Evolutionary conservation across 1,140 invertebrate species (phyloP).

Genomic region (Magallana ariakensis): DNA sequence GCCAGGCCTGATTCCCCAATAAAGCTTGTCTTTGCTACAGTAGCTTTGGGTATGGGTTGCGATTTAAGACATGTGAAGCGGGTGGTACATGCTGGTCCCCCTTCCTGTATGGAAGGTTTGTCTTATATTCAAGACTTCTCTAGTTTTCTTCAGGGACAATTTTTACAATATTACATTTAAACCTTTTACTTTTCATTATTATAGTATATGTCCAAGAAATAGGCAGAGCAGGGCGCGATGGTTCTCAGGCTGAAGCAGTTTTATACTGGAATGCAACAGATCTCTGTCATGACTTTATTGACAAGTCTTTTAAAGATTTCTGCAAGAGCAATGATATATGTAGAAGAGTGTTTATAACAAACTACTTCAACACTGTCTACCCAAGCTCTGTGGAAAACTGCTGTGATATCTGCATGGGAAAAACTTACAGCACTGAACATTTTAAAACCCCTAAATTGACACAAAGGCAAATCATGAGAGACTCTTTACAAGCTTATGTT

Average conservation of each 20-base stretch:
- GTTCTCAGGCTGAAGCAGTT: background rate
- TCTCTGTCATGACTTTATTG: background rate
- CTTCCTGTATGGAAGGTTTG: slow-evolving; percentile 14
- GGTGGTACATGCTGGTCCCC: slow-evolving; percentile 33
- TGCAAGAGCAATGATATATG: background rate
- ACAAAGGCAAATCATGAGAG: background rate
- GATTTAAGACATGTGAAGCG: slow-evolving; percentile 19
- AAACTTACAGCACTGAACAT: background rate
- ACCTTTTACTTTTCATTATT: background rate
- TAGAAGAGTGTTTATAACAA: background rate
- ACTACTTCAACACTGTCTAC: slow-evolving; percentile 3
- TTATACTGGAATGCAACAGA: slow-evolving; percentile 22
- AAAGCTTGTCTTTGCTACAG: slow-evolving; percentile 33
- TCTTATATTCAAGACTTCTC: background rate
- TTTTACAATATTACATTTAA: background rate
- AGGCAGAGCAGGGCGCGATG: slow-evolving; percentile 29
- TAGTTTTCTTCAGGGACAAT: no score
- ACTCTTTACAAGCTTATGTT: background rate
- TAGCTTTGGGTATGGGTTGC: slow-evolving; percentile 28
- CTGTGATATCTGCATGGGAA: background rate
- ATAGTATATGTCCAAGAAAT: slow-evolving; percentile 33
- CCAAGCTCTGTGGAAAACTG: background rate
- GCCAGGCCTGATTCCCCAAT: no score
- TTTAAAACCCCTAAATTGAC: background rate
- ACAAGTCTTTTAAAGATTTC: background rate